Percentiles rank a stretch among this genome's conserved stretches.
phyloP scores from a whole-genome alignment of 2,888 invertebrate genomes.

The Eumerus sabulonum region DNA sequence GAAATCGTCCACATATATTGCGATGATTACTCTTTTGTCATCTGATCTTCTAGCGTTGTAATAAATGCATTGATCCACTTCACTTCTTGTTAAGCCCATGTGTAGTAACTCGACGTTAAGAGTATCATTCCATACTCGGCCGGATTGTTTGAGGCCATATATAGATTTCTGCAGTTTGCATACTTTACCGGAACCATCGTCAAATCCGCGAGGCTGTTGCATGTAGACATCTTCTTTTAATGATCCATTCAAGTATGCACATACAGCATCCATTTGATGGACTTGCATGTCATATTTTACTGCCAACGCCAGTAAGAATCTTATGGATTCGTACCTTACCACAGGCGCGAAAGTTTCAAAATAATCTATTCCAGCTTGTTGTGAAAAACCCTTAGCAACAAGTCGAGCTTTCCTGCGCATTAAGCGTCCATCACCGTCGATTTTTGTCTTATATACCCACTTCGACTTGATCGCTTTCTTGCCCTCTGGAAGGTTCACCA shows the following conservation, averaged over 20 bases:
- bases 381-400: too few species aligned
- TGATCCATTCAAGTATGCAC: constrained; percentile 59
- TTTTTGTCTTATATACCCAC: constrained; percentile 60
- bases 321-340: constrained; percentile 53
- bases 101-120: constrained; percentile 31
- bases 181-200: too few species aligned
- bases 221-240: constrained; percentile 58
- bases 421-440: constrained; percentile 24
- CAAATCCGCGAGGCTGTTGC: constrained; percentile 50
- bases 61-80: constrained; percentile 51
- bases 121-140: constrained; percentile 40
- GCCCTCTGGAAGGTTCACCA: too few species aligned
- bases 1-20: constrained; percentile 55
- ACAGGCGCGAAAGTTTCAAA: constrained; percentile 48
- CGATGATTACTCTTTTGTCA: constrained; percentile 35
- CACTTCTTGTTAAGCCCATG: constrained; percentile 41
- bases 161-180: too few species aligned
- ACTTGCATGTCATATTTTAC: constrained; percentile 51
- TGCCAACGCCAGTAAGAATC: constrained; percentile 56
- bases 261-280: constrained; percentile 63
- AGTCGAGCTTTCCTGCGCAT: constrained; percentile 54
- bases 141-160: too few species aligned
- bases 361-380: constrained; percentile 55
- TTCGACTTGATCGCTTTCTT: too few species aligned
- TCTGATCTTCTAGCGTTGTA: constrained; percentile 20